Evolutionary conservation across 2,113 vertebrate species (phyloP).

Genomic region (Phaethon lepturus): DNA sequence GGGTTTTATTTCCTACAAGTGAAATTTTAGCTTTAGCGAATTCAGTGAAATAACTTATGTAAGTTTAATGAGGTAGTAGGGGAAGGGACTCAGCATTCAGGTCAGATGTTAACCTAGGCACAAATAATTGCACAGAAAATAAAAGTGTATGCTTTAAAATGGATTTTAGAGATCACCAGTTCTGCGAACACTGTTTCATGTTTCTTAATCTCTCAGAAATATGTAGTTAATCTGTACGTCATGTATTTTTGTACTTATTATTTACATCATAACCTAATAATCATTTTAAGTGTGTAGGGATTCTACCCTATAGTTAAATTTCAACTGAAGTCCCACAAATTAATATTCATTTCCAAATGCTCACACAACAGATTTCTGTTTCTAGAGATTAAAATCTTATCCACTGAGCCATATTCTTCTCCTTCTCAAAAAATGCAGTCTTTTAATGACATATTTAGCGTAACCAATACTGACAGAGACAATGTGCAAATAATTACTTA

Average conservation of each 20-base stretch:
- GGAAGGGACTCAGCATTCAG: background rate
- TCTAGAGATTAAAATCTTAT: background rate
- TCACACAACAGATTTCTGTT: background rate
- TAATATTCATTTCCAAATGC: background rate
- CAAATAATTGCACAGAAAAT: background rate
- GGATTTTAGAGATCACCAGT: background rate
- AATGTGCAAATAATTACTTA: background rate
- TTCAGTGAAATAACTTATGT: background rate
- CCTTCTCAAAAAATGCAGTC: background rate
- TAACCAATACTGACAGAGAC: slow-evolving; percentile 9
- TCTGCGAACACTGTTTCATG: background rate
- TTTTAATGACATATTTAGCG: background rate
- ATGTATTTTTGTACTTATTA: background rate
- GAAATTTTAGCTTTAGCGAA: background rate
- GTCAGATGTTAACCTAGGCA: background rate
- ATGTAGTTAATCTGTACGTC: background rate
- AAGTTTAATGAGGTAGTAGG: background rate
- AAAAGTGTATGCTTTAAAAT: background rate
- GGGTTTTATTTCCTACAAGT: background rate
- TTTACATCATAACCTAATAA: background rate
- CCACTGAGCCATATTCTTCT: background rate
- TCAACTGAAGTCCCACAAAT: background rate
- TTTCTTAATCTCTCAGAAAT: background rate
- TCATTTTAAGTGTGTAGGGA: background rate
- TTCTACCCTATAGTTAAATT: background rate